Evolutionary conservation across 2,888 invertebrate genomes (phyloP).

Genomic region (Apamea epomidion): DNA sequence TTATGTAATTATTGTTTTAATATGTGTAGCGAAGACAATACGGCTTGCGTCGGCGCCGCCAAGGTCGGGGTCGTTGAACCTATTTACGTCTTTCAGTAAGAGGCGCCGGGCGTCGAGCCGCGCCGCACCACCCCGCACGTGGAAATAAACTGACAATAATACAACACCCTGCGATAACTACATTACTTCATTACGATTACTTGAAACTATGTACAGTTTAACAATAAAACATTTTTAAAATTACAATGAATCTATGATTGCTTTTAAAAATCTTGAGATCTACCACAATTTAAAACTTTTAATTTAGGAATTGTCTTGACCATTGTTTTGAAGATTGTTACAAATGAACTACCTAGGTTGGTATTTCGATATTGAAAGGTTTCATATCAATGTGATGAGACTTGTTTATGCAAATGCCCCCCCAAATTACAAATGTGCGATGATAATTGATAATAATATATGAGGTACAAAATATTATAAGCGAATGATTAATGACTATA

Average conservation of each 20-base stretch:
- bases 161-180: conserved; percentile 60
- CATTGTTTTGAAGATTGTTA: not conserved
- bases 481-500: conserved; percentile 18
- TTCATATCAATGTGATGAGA: conserved; percentile 28
- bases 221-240: not conserved
- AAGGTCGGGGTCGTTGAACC: conserved; percentile 88
- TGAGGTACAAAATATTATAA: conserved; percentile 18
- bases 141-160: conserved; percentile 73
- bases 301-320: not conserved
- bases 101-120: conserved; percentile 70
- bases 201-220: conserved; percentile 18
- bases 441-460: not conserved
- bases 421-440: conserved; percentile 14
- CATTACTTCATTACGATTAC: conserved; percentile 49
- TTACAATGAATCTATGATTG: not conserved
- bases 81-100: conserved; percentile 83
- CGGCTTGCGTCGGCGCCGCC: conserved; percentile 79
- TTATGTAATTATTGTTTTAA: conserved; percentile 74
- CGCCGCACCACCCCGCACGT: conserved; percentile 65
- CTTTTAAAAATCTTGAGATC: not conserved
- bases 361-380: conserved; percentile 24
- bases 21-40: conserved; percentile 77
- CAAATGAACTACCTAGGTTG: not conserved
- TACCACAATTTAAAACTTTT: not conserved
- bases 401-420: conserved; percentile 14